Evolutionary conservation across 2,888 invertebrate species (phyloP).

Genomic region (Lissocephala sabroskyi): DNA sequence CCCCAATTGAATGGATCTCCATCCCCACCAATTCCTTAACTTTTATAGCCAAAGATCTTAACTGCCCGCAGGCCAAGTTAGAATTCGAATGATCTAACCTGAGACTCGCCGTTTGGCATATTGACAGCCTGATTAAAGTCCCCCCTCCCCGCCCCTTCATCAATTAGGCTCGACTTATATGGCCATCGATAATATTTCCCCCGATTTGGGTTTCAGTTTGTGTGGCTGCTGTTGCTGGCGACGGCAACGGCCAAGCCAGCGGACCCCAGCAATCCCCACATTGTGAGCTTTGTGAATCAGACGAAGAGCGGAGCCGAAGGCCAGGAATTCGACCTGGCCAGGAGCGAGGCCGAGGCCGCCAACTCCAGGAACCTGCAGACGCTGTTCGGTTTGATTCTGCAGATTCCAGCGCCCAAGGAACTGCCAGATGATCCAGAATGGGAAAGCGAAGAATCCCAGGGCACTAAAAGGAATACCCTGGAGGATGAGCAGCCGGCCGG

Average conservation of each 20-base stretch:
- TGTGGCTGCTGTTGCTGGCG: conserved; percentile 33
- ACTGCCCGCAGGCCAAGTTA: no score
- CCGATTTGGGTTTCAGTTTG: background rate
- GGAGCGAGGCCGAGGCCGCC: conserved; percentile 35
- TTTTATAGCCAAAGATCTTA: no score
- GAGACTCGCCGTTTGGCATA: conserved; percentile 33
- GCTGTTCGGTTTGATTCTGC: conserved; percentile 45
- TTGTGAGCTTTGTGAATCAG: conserved; percentile 52
- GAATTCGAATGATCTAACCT: no score
- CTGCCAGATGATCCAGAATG: background rate
- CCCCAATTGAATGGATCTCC: no score
- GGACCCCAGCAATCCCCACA: conserved; percentile 25
- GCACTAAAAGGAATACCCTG: conserved; percentile 41
- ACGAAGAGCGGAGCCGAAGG: conserved; percentile 19
- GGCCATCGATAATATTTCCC: no score
- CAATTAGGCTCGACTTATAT: no score
- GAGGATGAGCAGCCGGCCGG: conserved; percentile 41
- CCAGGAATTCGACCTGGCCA: conserved; percentile 56
- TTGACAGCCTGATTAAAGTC: conserved; percentile 42
- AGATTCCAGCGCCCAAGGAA: conserved; percentile 21
- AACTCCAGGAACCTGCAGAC: conserved; percentile 40
- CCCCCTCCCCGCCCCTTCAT: no score
- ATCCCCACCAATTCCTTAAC: no score
- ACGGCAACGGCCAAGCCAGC: conserved; percentile 25
- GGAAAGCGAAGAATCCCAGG: conserved; percentile 49